phyloP scores from a whole-genome alignment of 2,113 vertebrate genomes.

The Campylomormyrus numenius region DNA sequence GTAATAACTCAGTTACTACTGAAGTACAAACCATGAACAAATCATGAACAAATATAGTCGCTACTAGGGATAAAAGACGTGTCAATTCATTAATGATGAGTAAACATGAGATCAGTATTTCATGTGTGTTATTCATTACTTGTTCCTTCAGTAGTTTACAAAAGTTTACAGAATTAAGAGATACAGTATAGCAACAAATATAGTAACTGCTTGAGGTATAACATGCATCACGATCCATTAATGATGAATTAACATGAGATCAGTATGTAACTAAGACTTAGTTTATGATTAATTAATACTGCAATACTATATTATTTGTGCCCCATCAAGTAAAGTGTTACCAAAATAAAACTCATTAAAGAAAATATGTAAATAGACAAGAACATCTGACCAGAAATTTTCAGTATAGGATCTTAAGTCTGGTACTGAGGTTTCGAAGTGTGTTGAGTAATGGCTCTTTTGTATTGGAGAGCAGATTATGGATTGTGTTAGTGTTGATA shows the following conservation, averaged over 20 bases:
- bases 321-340: too few relatives aligned
- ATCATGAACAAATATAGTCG: neutral
- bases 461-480: neutral
- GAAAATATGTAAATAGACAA: too few relatives aligned
- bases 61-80: neutral
- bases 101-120: neutral
- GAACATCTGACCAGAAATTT: too few relatives aligned
- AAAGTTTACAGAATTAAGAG: neutral
- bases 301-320: too few relatives aligned
- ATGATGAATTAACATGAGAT: too few relatives aligned
- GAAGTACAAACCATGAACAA: neutral
- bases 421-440: too few relatives aligned
- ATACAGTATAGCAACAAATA: neutral
- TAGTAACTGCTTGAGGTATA: neutral
- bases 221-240: too few relatives aligned
- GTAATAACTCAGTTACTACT: neutral
- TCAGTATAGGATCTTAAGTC: too few relatives aligned
- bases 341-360: too few relatives aligned
- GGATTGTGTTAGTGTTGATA: neutral
- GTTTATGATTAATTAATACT: too few relatives aligned
- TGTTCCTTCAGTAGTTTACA: neutral
- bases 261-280: too few relatives aligned
- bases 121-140: neutral
- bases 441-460: neutral
- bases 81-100: neutral